These are phyloP conservation scores for Anolis carolinensis DNA, from an alignment of 2,113 vertebrate genomes.

Conservation along the genomic window DNA sequence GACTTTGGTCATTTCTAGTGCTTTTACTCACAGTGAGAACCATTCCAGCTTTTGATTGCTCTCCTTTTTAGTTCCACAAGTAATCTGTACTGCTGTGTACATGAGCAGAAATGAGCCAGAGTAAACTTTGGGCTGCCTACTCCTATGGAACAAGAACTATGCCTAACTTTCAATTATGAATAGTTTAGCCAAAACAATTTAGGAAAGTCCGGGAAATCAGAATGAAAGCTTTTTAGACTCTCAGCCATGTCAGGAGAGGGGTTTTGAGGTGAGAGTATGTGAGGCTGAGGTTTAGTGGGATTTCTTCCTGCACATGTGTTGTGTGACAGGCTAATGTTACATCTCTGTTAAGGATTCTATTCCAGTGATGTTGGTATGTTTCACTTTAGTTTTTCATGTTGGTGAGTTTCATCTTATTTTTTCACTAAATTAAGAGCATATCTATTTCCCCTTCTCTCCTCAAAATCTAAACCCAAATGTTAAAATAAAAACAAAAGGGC, in stretches of 20 bases:
- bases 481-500: conserved; percentile 10
- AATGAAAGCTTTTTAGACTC: not conserved
- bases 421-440: conserved; percentile 25
- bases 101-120: not conserved
- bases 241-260: not conserved
- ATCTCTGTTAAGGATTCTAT: conserved; percentile 33
- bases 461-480: conserved; percentile 51
- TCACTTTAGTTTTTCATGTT: not conserved
- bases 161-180: not conserved
- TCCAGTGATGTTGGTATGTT: conserved; percentile 40
- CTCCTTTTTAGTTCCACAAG: too few relatives aligned
- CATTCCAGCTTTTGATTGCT: not conserved
- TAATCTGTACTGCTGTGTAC: not conserved
- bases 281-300: not conserved
- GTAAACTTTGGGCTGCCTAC: not conserved
- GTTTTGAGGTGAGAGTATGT: not conserved
- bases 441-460: conserved; percentile 37
- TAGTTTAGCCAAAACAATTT: not conserved
- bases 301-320: not conserved
- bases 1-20: not conserved
- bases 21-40: not conserved
- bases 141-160: not conserved
- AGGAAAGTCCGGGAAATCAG: not conserved
- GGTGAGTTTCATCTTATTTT: not conserved
- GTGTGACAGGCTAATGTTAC: not conserved